These are phyloP conservation scores for Numenius arquata DNA, from an alignment of 2,113 vertebrate genomes.

Conservation along the genomic window DNA sequence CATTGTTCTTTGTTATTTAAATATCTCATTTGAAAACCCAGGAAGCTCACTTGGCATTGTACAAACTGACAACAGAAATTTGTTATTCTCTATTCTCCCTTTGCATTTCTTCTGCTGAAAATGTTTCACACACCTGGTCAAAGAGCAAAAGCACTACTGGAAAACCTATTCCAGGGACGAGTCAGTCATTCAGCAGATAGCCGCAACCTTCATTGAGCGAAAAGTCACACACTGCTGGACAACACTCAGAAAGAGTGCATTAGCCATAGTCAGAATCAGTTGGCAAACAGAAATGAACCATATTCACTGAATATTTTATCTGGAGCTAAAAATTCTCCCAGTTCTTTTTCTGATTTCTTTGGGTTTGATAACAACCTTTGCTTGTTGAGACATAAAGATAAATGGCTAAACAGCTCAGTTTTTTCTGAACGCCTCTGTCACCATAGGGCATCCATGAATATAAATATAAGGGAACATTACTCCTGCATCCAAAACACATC, in stretches of 20 bases:
- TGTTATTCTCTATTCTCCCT: not conserved
- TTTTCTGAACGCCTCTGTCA: not conserved
- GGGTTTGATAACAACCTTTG: not conserved
- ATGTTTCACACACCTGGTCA: not conserved
- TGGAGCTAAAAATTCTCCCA: not conserved
- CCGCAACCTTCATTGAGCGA: not conserved
- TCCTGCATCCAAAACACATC: not conserved
- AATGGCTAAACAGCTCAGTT: not conserved
- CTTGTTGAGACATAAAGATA: not conserved
- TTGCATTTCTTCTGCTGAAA: not conserved
- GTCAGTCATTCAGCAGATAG: not conserved
- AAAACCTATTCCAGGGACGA: not conserved
- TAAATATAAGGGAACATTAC: not conserved
- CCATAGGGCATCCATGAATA: not conserved
- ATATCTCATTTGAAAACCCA: not conserved
- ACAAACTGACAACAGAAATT: not conserved
- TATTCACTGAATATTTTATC: not conserved
- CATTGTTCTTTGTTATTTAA: not conserved
- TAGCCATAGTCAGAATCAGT: not conserved
- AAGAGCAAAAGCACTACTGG: not conserved
- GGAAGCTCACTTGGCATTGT: not conserved
- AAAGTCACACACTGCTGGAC: not conserved
- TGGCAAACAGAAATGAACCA: not conserved
- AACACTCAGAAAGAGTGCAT: not conserved
- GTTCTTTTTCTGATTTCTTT: not conserved